phyloP scores from a whole-genome alignment of 2,113 vertebrate genomes.

The Bufo bufo region DNA sequence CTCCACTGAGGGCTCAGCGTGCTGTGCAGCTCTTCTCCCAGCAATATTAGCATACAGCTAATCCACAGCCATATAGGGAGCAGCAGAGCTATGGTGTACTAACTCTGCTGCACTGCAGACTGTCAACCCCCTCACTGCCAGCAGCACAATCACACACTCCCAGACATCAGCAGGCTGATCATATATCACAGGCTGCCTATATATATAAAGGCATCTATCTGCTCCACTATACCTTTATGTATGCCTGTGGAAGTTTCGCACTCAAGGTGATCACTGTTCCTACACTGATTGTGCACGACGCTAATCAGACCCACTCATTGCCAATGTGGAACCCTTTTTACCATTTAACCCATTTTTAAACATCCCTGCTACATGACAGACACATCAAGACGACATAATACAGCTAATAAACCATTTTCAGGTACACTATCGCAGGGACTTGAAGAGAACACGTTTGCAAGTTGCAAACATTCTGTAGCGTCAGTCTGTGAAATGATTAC shows the following conservation, averaged over 20 bases:
- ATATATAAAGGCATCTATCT: neutral
- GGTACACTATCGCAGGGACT: neutral
- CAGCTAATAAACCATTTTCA: neutral
- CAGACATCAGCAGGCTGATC: constrained; percentile 17
- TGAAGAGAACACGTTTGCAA: constrained; percentile 13
- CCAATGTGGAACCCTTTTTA: too few relatives aligned
- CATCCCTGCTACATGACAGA: neutral
- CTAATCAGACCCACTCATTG: neutral
- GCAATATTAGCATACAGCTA: constrained; percentile 90
- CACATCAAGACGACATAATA: neutral
- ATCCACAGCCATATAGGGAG: constrained; percentile 88
- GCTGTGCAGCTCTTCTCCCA: constrained; percentile 76
- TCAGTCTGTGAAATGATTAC: constrained; percentile 40
- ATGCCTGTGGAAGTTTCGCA: neutral
- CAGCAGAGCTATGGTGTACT: constrained; percentile 73
- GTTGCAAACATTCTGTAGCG: neutral
- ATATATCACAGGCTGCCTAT: constrained; percentile 22
- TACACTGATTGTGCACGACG: neutral
- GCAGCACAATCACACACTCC: constrained; percentile 38
- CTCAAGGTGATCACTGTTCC: neutral
- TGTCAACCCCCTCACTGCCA: constrained; percentile 70
- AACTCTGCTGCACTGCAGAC: constrained; percentile 88
- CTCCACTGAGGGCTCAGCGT: constrained; percentile 78
- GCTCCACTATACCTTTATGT: neutral
- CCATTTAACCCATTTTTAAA: neutral